phyloP scores from a whole-genome alignment of 2,797 vertebrate genomes.

The Hydrocynus forskahlii region DNA sequence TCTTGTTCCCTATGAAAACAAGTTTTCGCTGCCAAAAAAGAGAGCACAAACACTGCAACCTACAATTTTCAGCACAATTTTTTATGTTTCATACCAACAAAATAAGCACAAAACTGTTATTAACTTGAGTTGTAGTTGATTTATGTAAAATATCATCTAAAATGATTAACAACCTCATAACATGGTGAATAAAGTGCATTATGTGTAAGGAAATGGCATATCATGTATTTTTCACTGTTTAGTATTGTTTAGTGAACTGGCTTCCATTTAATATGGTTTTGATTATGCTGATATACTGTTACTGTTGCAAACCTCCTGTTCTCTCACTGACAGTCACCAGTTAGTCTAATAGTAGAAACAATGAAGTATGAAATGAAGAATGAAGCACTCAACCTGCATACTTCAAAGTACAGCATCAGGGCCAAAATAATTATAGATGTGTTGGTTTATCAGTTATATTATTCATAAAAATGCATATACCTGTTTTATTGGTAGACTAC shows the following conservation, averaged over 20 bases:
- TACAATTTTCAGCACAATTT: slow-evolving; percentile 38
- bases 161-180: slow-evolving; percentile 7
- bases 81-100: slow-evolving; percentile 30
- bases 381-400: background rate
- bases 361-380: background rate
- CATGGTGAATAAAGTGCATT: slow-evolving; percentile 20
- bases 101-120: slow-evolving; percentile 15
- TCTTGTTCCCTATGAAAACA: slow-evolving; percentile 39
- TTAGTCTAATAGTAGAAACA: too few relatives aligned
- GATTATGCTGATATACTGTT: background rate
- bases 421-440: background rate
- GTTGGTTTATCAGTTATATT: slow-evolving; percentile 1
- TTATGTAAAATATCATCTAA: background rate
- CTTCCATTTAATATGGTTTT: background rate
- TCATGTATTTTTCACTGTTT: background rate
- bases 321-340: background rate
- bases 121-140: slow-evolving; percentile 11
- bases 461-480: background rate
- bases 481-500: background rate
- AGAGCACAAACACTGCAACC: slow-evolving; percentile 30
- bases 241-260: background rate
- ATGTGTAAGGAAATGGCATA: background rate
- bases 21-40: slow-evolving; percentile 15
- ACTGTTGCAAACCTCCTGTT: slow-evolving; percentile 1
- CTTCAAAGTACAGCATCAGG: background rate